Percentiles rank a stretch among this genome's conserved stretches.
phyloP scores from a whole-genome alignment of 2,113 vertebrate species.

The Leucoraja erinaceus region DNA sequence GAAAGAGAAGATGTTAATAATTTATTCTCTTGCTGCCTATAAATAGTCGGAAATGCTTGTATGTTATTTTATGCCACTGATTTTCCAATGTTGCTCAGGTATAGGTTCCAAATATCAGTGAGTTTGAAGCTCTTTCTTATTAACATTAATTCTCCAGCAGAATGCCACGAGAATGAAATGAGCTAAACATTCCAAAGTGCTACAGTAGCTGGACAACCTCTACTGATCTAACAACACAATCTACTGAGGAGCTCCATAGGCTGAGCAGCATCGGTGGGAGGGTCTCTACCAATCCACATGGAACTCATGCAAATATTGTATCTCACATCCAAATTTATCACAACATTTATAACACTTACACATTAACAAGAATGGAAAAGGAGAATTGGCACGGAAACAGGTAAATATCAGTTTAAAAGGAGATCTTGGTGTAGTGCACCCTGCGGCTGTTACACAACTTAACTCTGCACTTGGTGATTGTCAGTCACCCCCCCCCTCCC shows the following conservation, averaged over 20 bases:
- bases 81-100: background rate
- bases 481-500: no score
- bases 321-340: background rate
- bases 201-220: background rate
- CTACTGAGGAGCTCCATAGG: no score
- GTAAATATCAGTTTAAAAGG: no score
- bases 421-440: no score
- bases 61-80: background rate
- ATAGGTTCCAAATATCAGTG: background rate
- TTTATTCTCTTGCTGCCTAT: background rate
- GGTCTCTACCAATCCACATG: no score
- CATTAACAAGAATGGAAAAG: background rate
- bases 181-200: background rate
- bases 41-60: background rate
- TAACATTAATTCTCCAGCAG: background rate
- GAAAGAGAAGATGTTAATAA: background rate
- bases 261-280: no score
- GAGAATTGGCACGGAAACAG: no score
- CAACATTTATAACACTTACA: background rate
- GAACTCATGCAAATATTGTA: background rate
- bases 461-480: no score
- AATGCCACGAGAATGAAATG: background rate
- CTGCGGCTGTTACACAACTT: no score
- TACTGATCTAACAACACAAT: no score
- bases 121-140: background rate